Base-by-base conservation (phyloP, 2,797 vertebrate genomes). In the Antrozous pallidus region DNA sequence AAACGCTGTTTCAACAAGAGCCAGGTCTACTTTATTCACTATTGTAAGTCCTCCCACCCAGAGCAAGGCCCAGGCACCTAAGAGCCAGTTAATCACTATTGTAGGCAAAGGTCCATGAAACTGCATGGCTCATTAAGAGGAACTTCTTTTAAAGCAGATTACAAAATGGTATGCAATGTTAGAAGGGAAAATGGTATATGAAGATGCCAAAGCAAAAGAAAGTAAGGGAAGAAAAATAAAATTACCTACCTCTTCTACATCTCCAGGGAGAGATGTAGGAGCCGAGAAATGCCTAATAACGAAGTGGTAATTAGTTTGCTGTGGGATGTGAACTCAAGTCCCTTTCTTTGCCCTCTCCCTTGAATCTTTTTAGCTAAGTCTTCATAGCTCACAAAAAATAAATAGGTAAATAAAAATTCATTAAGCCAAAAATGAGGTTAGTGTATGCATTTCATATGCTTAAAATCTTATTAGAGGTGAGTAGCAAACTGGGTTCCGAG, bases 131-230 rank as follows among this genome's bases (percentile, higher is more conserved):
- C 84, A 92, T 95, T 96, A 90, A 93, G 86, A 94, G 88, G 90
- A 93, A 88, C 58, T 79, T 92, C 85, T 95, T 94, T 78, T 73
- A 87, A 96, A 92, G 74, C 8, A 74, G 84, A 87, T 92, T 90
- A 83, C 36, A 88, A 94, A 88, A 94, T 94, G 22, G 6, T 38
- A 61, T 42, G 11, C 40, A n/a, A 7, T 31, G 17, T 75, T 78
- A 82, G 69, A 91, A 85, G 33, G 84, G 36, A 33, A 83, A 85
- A 58, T 28, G 18, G 67, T 51, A 47, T 65, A 54, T 51, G 47
- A 73, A 92, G 65, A 90, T 73, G 58, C 33, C 51, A 54, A 49
- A 56, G 51, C 31, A 8, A 91, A 88, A 79, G 51, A 85, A 82
- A 95, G 78, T 24, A 80, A 69, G 49, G 54, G 42, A 31, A 91